Base-by-base conservation (phyloP, 2,888 invertebrate species). In the Nephrotoma flavescens region DNA sequence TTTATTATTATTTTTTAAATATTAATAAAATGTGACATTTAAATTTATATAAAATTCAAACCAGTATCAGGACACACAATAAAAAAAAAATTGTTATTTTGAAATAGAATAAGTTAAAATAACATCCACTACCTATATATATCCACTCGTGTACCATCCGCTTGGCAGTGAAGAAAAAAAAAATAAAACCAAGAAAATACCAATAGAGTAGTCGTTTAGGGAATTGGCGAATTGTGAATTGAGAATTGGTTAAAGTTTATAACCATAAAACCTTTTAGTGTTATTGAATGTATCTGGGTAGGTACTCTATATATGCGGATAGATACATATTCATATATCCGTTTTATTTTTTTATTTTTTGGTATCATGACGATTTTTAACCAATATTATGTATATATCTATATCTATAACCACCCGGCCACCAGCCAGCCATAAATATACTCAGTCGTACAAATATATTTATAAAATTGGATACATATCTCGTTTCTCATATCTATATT, bases 231-330 rank as follows among this genome's bases (percentile, higher is more conserved):
- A 85, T 44, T 85, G 44, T 19, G 44, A 42, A 85, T 42, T 19
- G 42, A 85, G 42, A 85, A 85, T 42, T 42, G 42, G 42, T 42
- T 42, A 42, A 85, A 42, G 44, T 85, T 44, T 71, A 71, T 71
- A 71, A 86, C 19, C 86, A 41, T 86, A 86, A 86, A 86, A 86
- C 86, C 86, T 86, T 86, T 86, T 86, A 86, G 86, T 86, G 41
- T 86, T 86, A 86, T 86, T 86, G 86, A 86, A 86, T 86, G 47
- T 52, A 57, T 71, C 71, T 71, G 31, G 7, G 11, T 71, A 71
- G 44, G 44, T 15, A 15, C 19, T 71, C 19, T 57, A 19, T 57
- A 57, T 6, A 15, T 31, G 31, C 31, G 31, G 31, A 31, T 31
- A 31, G 31, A 31, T 31, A 31, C 2, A 31, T 31, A 71, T 31